Evolutionary conservation across 2,113 vertebrate species (phyloP), one percentile per base, ranked within the genome.

Genomic region (Tricholaema leucomelas): DNA sequence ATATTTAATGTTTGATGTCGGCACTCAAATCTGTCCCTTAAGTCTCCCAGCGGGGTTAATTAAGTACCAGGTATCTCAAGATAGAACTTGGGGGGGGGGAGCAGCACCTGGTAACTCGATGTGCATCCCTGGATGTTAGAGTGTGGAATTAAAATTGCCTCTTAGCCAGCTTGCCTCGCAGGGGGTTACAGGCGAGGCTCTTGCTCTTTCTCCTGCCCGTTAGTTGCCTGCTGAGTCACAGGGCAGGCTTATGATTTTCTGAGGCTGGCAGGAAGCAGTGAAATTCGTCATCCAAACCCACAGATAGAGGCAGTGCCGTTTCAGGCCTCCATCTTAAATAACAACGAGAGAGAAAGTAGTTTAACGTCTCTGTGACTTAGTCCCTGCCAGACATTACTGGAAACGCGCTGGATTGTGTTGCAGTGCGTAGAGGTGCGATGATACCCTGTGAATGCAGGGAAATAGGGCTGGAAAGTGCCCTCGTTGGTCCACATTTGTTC

Each of bases 181-280:
- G 12, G 0, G 38, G 16, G 18, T 9, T 46, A 48, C 78, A 1
- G 2, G 31, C 9, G 79, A 72, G 72, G 44, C 10, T 71, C 15
- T 21, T 18, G 80, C 52, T 19, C 60, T 61, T 5, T 19, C 66
- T 33, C 5, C 10, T 1, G 66, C 77, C 95, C 91, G 93, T 91
- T 95, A 92, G 30, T 64, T 20, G 73, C 8, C 71, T 90, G 80
- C 97, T 98, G 97, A 98, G 94, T 98, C 97, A 97, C 42, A 36
- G 86, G 33, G 74, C 16, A 81, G 87, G 83, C 80, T 91, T 74
- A 0, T 3, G 74, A 56, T 55, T 75, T 64, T 30, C 82, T 8
- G 66, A 85, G 83, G 58, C 87, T 61, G 79, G 28, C 72, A 85
- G 95, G 92, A 97, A 96, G 75, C 12, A 16, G 42, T 18, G 65